Evolutionary conservation across 2,888 invertebrate genomes (phyloP).

Genomic region (Lomographa bimaculata): DNA sequence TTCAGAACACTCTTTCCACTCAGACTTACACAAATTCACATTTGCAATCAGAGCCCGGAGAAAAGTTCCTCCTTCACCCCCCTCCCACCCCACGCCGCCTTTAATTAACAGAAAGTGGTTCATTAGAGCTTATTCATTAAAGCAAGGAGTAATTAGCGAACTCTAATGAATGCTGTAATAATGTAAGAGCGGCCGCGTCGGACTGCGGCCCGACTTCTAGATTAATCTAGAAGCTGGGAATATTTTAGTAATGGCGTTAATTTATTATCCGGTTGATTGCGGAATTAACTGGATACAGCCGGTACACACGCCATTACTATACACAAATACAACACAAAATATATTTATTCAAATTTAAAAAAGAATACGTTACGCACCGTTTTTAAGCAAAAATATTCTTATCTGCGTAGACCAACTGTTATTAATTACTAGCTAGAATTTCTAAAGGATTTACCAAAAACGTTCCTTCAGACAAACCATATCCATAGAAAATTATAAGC

Average conservation of each 20-base stretch:
- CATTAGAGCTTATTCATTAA: constrained; percentile 96
- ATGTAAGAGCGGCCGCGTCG: constrained; percentile 85
- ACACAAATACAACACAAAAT: not conserved
- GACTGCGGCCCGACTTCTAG: constrained; percentile 81
- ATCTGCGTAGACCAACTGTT: too few species aligned
- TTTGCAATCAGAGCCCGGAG: constrained; percentile 83
- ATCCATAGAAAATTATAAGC: too few species aligned
- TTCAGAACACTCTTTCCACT: constrained; percentile 81
- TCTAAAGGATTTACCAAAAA: too few species aligned
- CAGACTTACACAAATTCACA: constrained; percentile 83
- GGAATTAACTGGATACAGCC: constrained; percentile 57
- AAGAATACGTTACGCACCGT: too few species aligned
- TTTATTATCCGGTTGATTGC: constrained; percentile 76
- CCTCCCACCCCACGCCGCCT: constrained; percentile 83
- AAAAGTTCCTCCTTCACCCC: constrained; percentile 65
- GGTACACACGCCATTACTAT: constrained; percentile 1
- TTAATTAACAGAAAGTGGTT: constrained; percentile 96
- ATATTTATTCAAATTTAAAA: too few species aligned
- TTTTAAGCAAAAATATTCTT: too few species aligned
- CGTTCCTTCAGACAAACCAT: too few species aligned
- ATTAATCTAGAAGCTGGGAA: constrained; percentile 79
- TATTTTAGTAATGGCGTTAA: constrained; percentile 80
- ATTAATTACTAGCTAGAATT: too few species aligned
- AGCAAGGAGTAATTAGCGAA: constrained; percentile 95
- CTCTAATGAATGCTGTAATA: constrained; percentile 93